Base-by-base conservation (phyloP, 2,797 vertebrate genomes). In the Champsocephalus esox region DNA sequence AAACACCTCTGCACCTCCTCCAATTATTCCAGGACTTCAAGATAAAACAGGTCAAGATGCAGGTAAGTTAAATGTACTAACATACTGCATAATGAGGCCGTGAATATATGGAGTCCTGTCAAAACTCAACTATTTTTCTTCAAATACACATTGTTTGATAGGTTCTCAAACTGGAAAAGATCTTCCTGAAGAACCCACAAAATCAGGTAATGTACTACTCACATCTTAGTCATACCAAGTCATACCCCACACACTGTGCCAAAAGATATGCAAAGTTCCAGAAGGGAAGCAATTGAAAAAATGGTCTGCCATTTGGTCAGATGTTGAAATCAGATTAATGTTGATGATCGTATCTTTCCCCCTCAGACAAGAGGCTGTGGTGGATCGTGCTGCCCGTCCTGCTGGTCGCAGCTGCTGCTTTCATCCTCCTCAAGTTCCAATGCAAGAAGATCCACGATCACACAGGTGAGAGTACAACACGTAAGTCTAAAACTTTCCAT, bases 371-470 rank as follows among this genome's bases (percentile, higher is more conserved):
- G 16, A 89, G 34, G 21, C 87, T 92, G 67, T 87, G 92, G 87
- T 95, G 90, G 94, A 84, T 94, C 28, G 5, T 87, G 66, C 0
- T 95, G 66, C 87, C 89, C 0, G 73, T 2, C 28, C 1, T 64
- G 50, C 57, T 88, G 58, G 60, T 73, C 1, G 61, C 0, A 34
- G 69, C 61, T 38, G 91, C 80, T 12, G 71, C 9, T 0, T 38
- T 50, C 61, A 79, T 92, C 3, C 0, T 90, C 55, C 38, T 87
- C 59, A 94, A 73, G 64, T 94, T 87, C 80, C 93, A 87, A 73
- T 84, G 72, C 84, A 94, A 87, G 82, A 95, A 93, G 81, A 50
- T 88, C 58, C 89, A 93, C 16, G 56, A 92, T 52, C 90, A 92
- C 82, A 86, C 91, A 90, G 95, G 95, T 94, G 75, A 0, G 12